Evolutionary conservation across 1,140 invertebrate species (phyloP).

Genomic region (Epicauta chinensis): DNA sequence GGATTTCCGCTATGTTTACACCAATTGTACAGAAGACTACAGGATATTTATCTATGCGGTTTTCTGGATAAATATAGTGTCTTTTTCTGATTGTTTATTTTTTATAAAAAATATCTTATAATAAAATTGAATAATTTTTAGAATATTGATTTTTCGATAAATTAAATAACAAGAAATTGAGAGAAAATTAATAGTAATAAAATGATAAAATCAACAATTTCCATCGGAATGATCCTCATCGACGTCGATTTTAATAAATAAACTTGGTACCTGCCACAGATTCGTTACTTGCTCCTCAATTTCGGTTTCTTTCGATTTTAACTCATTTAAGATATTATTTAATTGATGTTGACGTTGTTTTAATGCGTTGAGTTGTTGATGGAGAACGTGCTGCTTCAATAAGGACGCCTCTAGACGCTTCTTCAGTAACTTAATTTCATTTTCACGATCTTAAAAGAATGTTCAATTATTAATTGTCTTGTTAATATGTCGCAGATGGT

Average conservation of each 20-base stretch:
- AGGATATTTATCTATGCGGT: background rate
- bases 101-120: background rate
- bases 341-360: slow-evolving; percentile 35
- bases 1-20: slow-evolving; percentile 3
- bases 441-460: slow-evolving; percentile 37
- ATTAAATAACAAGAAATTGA: background rate
- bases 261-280: background rate
- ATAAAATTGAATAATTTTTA: background rate
- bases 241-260: background rate
- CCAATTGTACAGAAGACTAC: background rate
- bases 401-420: slow-evolving; percentile 29
- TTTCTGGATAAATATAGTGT: background rate
- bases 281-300: background rate
- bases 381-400: slow-evolving; percentile 30
- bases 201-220: background rate
- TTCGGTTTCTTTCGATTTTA: slow-evolving; percentile 20
- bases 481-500: too few relatives aligned
- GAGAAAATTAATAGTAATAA: background rate
- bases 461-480: slow-evolving; percentile 1
- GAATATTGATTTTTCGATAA: background rate
- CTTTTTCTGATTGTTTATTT: background rate
- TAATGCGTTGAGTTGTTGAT: slow-evolving; percentile 31
- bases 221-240: background rate
- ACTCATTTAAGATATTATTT: slow-evolving; percentile 34
- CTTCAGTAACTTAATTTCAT: slow-evolving; percentile 35